phyloP scores from a whole-genome alignment of 1,140 invertebrate genomes.

The Drosophila auraria region DNA sequence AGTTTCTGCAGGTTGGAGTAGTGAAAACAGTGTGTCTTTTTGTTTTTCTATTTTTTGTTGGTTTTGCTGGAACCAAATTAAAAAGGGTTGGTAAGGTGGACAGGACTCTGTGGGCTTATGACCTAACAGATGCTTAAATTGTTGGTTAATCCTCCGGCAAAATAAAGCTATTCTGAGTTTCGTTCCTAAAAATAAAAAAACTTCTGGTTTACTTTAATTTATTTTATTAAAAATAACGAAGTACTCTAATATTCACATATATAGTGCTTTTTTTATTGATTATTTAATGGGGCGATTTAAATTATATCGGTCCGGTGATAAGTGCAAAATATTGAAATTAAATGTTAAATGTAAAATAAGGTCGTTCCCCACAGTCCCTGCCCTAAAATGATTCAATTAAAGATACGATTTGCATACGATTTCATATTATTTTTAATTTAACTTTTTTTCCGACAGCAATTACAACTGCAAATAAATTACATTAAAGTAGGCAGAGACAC shows the following conservation, averaged over 20 bases:
- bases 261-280: slow-evolving; percentile 31
- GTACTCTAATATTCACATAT: slow-evolving; percentile 7
- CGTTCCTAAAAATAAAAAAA: background rate
- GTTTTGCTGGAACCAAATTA: slow-evolving; percentile 30
- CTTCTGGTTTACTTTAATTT: background rate
- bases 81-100: slow-evolving; percentile 4
- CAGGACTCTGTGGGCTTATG: background rate
- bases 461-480: slow-evolving; percentile 79
- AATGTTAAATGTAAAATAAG: slow-evolving; percentile 53
- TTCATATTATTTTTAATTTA: slow-evolving; percentile 43
- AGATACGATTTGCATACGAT: slow-evolving; percentile 76
- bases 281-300: slow-evolving; percentile 51
- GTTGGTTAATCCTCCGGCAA: slow-evolving; percentile 7
- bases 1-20: slow-evolving; percentile 29
- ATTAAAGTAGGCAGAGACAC: slow-evolving; percentile 71
- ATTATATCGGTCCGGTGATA: slow-evolving; percentile 63
- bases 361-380: slow-evolving; percentile 35
- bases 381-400: slow-evolving; percentile 78
- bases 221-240: background rate
- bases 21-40: slow-evolving; percentile 39
- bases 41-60: slow-evolving; percentile 16
- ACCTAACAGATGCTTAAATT: background rate
- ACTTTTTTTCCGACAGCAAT: slow-evolving; percentile 53
- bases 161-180: background rate
- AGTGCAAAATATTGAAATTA: slow-evolving; percentile 77